A percentile compares a stretch with the other conserved stretches of the same genome.
These are phyloP conservation scores for Oenanthe oenanthe DNA, from an alignment of 2,113 vertebrate species.

Conservation along the genomic window DNA sequence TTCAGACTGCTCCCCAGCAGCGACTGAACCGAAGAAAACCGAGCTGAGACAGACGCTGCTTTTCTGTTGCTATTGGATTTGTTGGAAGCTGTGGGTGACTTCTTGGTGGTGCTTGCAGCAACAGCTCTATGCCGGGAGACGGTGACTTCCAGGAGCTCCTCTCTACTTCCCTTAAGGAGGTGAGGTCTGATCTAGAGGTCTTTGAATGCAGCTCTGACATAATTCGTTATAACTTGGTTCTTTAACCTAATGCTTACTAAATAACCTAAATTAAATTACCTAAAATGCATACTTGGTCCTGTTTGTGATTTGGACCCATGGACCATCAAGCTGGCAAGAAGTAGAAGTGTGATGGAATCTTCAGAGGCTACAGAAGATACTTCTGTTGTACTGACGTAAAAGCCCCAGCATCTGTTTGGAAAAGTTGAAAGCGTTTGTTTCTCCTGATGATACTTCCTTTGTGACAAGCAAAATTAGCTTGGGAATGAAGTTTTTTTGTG, in stretches of 20 bases:
- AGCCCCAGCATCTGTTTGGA: not conserved
- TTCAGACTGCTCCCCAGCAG: not conserved
- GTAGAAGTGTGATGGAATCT: not conserved
- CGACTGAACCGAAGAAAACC: not conserved
- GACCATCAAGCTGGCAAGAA: rapidly evolving
- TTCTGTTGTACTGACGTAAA: not conserved
- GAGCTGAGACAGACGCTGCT: not conserved
- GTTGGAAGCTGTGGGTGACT: not conserved
- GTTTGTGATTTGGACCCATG: rapidly evolving
- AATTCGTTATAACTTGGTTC: not conserved
- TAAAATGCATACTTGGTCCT: not conserved
- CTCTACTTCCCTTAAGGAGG: not conserved
- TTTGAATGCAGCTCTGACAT: not conserved
- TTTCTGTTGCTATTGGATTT: not conserved
- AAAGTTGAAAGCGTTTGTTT: not conserved
- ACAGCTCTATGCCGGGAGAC: not conserved
- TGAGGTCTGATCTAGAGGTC: not conserved
- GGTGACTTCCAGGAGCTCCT: not conserved
- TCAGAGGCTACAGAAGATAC: rapidly evolving
- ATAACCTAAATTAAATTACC: not conserved
- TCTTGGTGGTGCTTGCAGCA: not conserved
- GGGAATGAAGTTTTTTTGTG: not conserved
- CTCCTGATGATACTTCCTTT: not conserved
- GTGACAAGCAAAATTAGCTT: not conserved
- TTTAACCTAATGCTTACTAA: not conserved